Percentiles rank a stretch among this genome's conserved stretches.
phyloP scores from a whole-genome alignment of 2,888 invertebrate genomes.

The Ditylenchus weischeri region DNA sequence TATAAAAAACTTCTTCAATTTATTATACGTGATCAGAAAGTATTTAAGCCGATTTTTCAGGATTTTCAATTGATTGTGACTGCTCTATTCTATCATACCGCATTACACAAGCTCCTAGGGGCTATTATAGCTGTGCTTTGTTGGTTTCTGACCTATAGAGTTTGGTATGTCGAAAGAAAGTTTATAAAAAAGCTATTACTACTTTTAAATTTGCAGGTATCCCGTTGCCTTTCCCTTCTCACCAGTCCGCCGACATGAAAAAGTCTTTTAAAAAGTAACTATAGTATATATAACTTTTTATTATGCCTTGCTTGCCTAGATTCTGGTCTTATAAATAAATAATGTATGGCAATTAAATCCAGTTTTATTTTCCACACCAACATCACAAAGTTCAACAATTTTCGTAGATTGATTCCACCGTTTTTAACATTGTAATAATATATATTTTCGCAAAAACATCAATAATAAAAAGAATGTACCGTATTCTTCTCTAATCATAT shows the following conservation, averaged over 20 bases:
- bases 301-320: background rate
- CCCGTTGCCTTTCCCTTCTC: slow-evolving; percentile 25
- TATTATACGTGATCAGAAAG: background rate
- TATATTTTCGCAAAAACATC: no score
- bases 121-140: slow-evolving; percentile 43
- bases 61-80: slow-evolving; percentile 87
- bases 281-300: no score
- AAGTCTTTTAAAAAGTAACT: slow-evolving; percentile 5
- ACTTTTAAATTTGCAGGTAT: slow-evolving; percentile 7
- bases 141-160: slow-evolving; percentile 51
- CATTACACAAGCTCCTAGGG: slow-evolving; percentile 80
- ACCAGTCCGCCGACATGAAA: slow-evolving; percentile 24
- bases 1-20: no score
- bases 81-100: slow-evolving; percentile 88
- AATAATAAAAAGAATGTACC: no score
- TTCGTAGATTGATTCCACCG: background rate
- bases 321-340: no score
- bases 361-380: no score
- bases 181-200: no score
- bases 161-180: slow-evolving; percentile 16
- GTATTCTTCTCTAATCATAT: no score
- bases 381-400: no score
- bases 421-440: background rate
- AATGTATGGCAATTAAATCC: no score
- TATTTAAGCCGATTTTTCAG: slow-evolving; percentile 33